phyloP scores from a whole-genome alignment of 2,113 vertebrate genomes.

The Carollia perspicillata region DNA sequence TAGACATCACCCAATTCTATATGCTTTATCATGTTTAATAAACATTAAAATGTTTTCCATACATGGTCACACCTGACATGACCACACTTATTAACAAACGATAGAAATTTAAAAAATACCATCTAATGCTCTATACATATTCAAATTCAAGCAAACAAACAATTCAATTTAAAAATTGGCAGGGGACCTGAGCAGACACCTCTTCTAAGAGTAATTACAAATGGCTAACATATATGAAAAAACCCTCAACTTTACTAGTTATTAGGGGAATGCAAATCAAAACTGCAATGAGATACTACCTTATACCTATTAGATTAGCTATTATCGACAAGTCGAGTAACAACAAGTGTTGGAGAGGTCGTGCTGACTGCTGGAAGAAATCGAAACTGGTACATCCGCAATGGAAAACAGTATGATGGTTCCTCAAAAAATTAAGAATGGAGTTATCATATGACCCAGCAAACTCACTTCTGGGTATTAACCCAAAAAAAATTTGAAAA shows the following conservation, averaged over 20 bases:
- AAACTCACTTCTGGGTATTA: background rate
- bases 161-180: background rate
- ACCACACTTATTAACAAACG: background rate
- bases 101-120: background rate
- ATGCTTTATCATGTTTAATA: background rate
- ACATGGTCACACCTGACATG: background rate
- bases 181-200: background rate
- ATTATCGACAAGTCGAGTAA: background rate
- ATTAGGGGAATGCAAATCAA: background rate
- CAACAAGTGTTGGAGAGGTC: background rate
- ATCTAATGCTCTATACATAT: background rate
- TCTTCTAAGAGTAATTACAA: background rate
- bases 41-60: background rate
- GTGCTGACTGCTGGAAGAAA: background rate
- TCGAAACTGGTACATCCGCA: background rate
- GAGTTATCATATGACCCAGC: background rate
- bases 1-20: background rate
- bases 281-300: background rate
- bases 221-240: background rate
- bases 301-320: background rate
- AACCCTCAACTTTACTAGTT: background rate
- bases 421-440: background rate
- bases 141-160: background rate
- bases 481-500: background rate
- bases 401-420: background rate